These are phyloP conservation scores for Hipposideros larvatus DNA, from an alignment of 2,797 vertebrate genomes.

Conservation along the genomic window DNA sequence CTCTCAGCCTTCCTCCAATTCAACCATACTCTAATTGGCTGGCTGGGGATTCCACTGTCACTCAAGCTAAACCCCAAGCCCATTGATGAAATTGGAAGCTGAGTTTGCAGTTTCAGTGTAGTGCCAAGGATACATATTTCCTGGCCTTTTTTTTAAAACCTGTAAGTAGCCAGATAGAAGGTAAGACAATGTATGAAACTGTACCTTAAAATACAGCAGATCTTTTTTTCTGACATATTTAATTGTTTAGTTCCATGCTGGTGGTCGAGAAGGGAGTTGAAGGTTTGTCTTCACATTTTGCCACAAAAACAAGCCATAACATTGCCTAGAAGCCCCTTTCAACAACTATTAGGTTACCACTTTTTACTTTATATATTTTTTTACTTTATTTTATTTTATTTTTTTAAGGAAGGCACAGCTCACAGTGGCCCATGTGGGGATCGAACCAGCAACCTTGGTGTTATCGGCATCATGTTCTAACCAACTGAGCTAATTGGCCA, in stretches of 20 bases:
- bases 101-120: slow-evolving; percentile 77
- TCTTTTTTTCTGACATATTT: not conserved
- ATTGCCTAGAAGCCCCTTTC: not conserved
- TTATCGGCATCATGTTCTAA: too few species aligned
- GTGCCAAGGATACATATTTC: slow-evolving; percentile 59
- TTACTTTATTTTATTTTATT: too few species aligned
- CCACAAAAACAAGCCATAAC: not conserved
- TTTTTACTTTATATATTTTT: too few species aligned
- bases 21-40: slow-evolving; percentile 77
- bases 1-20: slow-evolving; percentile 70
- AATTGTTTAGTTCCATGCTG: slow-evolving; percentile 3
- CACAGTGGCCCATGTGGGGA: too few species aligned
- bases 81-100: slow-evolving; percentile 78
- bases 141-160: not conserved
- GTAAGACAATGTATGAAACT: slow-evolving; percentile 4
- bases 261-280: slow-evolving; percentile 37
- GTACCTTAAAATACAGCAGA: slow-evolving; percentile 13
- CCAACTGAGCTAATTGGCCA: too few species aligned
- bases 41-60: slow-evolving; percentile 81
- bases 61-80: slow-evolving; percentile 76
- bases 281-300: slow-evolving; percentile 18
- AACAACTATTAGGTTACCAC: not conserved
- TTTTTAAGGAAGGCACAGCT: too few species aligned
- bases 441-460: too few species aligned
- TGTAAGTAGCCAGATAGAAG: slow-evolving; percentile 19